Base-by-base conservation (phyloP, 2,888 invertebrate species). In the Venusia cambrica region DNA sequence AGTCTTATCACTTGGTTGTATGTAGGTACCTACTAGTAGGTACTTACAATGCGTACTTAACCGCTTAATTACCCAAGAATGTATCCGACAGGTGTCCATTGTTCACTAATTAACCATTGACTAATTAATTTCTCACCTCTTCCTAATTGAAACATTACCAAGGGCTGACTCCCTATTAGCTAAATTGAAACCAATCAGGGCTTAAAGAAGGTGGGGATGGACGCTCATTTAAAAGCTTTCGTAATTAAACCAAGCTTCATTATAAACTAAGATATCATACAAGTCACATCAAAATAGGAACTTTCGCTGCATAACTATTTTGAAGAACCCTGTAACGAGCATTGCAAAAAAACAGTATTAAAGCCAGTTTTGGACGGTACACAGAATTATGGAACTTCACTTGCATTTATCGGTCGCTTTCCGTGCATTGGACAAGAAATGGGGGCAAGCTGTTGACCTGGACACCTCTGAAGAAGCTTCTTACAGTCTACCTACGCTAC, bases 321-420 rank as follows among this genome's bases (percentile, higher is more conserved):
- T n/a, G n/a, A n/a, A n/a, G n/a, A n/a, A n/a, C n/a, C n/a, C n/a
- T n/a, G n/a, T n/a, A n/a, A n/a, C n/a, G n/a, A n/a, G n/a, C n/a
- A n/a, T n/a, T n/a, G n/a, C n/a, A n/a, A n/a, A n/a, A n/a, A n/a
- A n/a, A n/a, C n/a, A n/a, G n/a, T n/a, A n/a, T n/a, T n/a, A n/a
- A n/a, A n/a, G n/a, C n/a, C n/a, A n/a, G n/a, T 13, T 20, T 15
- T n/a, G n/a, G n/a, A n/a, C n/a, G n/a, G n/a, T n/a, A n/a, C n/a
- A n/a, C n/a, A n/a, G n/a, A 20, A 5, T 15, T 11, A 77, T 76
- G 76, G 74, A 75, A 25, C 48, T 73, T 1, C 76, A 79, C 50
- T 48, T 73, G n/a, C 74, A 76, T 49, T 53, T 76, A 16, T 57
- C 71, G 1, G 64, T 57, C 6, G 70, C 70, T 2, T 77, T 68